These are phyloP conservation scores for Paramormyrops kingsleyae DNA, from an alignment of 2,113 vertebrate genomes.

Conservation along the genomic window DNA sequence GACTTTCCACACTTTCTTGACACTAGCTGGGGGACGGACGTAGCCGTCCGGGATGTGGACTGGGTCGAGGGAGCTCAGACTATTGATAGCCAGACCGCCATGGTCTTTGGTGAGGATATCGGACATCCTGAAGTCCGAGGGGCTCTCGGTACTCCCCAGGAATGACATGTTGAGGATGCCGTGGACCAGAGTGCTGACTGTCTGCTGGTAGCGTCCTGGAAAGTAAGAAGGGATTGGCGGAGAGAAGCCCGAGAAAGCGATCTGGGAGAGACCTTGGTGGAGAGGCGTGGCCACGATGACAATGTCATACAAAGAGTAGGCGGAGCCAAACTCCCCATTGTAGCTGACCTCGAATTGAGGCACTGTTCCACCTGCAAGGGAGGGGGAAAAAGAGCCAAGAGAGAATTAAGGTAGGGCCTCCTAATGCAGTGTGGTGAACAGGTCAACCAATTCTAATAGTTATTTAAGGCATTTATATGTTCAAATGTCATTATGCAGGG, in stretches of 20 bases:
- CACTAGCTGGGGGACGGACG: constrained; percentile 30
- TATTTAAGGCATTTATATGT: background rate
- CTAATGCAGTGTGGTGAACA: background rate
- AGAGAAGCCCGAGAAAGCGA: constrained; percentile 74
- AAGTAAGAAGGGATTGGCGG: constrained; percentile 66
- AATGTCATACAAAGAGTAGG: constrained; percentile 72
- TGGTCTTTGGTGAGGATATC: constrained; percentile 67
- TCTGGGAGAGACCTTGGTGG: constrained; percentile 67
- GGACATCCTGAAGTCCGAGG: constrained; percentile 53
- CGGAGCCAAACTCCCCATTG: constrained; percentile 56
- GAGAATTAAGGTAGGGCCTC: background rate
- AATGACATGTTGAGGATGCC: constrained; percentile 74
- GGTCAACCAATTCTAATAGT: background rate
- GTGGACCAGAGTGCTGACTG: constrained; percentile 70
- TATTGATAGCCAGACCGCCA: constrained; percentile 61
- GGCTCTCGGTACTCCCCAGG: constrained; percentile 52
- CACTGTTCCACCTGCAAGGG: constrained; percentile 52
- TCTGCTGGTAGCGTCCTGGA: constrained; percentile 64
- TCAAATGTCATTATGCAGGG: background rate
- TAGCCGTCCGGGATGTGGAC: constrained; percentile 42
- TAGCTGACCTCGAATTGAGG: constrained; percentile 74
- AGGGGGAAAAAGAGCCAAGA: background rate
- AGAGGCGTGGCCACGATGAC: constrained; percentile 78
- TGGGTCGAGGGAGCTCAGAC: constrained; percentile 58
- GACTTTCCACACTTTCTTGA: constrained; percentile 72